Evolutionary conservation across 2,797 vertebrate species (phyloP), one percentile per base, ranked within the genome.

Genomic region (Cyclopterus lumpus): DNA sequence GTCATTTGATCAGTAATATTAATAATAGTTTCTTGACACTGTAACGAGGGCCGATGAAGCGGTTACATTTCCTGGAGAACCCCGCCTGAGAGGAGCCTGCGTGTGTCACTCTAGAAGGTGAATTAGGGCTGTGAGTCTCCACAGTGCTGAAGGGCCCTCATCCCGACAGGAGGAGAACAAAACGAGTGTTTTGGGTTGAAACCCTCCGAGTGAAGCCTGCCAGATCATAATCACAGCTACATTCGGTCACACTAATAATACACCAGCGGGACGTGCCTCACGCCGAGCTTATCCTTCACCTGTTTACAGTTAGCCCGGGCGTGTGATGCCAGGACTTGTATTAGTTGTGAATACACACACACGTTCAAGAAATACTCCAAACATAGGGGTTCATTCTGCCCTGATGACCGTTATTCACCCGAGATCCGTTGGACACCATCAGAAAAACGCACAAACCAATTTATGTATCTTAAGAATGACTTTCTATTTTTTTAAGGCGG

Each of bases 161-260:
- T 81, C 84, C 77, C 75, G 32, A 67, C 75, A 58, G 63, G 73
- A 66, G 75, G 16, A 40, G 38, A 38, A 38, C 11, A 7, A 80
- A 63, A 76, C 55, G 70, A 68, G 65, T 92, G 91, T 93, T 94
- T 91, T 85, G 66, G 74, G 75, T 87, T 86, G 68, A 89, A 89
- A 86, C 79, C 80, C 61, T 9, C 59, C 69, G 79, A 71, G 54
- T 34, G 66, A 82, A 73, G 71, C 69, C 75, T 59, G 66, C 55
- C 74, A 69, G 80, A 73, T 73, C 73, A 77, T 84, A 71, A 87
- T 80, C 65, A 60, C 66, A 73, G 42, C 79, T 44, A 20, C 67
- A 86, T 75, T 69, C 72, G 34, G 59, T 75, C 73, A 1, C 60
- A 53, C 70, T 75, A 84, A 82, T 82, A 71, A 79, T 2, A 82